Percentiles rank a stretch among this genome's conserved stretches.
Evolutionary conservation across 1,140 invertebrate species (phyloP).

Genomic region (Branchinecta lynchi): DNA sequence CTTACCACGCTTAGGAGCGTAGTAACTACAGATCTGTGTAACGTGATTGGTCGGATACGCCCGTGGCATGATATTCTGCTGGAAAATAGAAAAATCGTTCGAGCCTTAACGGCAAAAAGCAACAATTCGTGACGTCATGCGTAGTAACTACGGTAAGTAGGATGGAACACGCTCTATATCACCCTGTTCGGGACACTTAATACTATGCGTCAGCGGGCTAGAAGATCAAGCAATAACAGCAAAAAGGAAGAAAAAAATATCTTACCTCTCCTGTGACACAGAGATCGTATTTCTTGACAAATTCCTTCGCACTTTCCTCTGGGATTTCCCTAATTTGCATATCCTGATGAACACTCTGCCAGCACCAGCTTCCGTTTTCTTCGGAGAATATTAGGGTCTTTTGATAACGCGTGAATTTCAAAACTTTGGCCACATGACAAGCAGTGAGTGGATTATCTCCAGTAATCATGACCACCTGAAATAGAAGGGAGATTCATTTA

Average conservation of each 20-base stretch:
- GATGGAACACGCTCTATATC: too few relatives aligned
- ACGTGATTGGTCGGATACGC: too few relatives aligned
- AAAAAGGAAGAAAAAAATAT: constrained; percentile 17
- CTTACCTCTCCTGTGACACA: constrained; percentile 79
- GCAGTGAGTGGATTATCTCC: constrained; percentile 98
- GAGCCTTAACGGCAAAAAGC: too few relatives aligned
- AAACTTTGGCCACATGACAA: constrained; percentile 90
- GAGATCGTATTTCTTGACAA: constrained; percentile 59
- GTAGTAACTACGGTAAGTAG: too few relatives aligned
- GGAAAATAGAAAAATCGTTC: too few relatives aligned
- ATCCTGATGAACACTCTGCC: constrained; percentile 66
- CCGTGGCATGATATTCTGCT: too few relatives aligned
- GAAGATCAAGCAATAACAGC: neutral
- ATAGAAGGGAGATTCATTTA: constrained; percentile 17
- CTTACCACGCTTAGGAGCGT: too few relatives aligned
- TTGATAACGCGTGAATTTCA: constrained; percentile 66
- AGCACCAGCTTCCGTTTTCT: constrained; percentile 42
- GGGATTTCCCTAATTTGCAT: constrained; percentile 40
- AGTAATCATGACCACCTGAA: constrained; percentile 91
- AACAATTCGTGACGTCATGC: too few relatives aligned
- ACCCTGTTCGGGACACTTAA: too few relatives aligned
- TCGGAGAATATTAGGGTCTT: constrained; percentile 53
- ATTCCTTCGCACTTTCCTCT: constrained; percentile 32
- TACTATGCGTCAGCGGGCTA: too few relatives aligned
- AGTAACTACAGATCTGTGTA: too few relatives aligned